Conservation (phyloP, 2,113 vertebrate genomes). For the Melanotaenia duboulayi region DNA sequence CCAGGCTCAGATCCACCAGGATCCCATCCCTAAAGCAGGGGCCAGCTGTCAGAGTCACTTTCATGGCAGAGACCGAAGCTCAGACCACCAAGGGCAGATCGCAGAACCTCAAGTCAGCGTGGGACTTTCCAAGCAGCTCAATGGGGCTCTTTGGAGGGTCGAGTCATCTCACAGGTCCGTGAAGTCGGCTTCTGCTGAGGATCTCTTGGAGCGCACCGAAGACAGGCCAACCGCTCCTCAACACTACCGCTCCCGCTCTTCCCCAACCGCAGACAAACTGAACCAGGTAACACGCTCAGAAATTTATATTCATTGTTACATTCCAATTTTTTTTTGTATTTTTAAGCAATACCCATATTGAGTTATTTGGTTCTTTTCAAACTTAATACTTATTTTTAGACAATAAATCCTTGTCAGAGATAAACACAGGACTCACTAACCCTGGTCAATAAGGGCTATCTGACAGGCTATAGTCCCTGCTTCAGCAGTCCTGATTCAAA, state of each 20-base stretch:
- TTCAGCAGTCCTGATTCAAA: no score
- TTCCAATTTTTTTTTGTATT: neutral
- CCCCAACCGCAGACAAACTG: constrained; percentile 82
- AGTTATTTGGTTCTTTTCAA: no score
- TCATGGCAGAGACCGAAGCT: neutral
- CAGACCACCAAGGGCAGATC: neutral
- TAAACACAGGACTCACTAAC: no score
- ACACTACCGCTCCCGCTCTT: constrained; percentile 88
- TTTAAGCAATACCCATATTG: no score
- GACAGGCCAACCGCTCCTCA: constrained; percentile 67
- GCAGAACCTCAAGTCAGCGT: constrained; percentile 4
- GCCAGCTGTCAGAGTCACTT: constrained; percentile 16
- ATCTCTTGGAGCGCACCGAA: constrained; percentile 85
- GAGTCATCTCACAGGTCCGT: constrained; percentile 64
- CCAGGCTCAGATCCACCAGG: neutral
- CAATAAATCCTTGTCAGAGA: no score
- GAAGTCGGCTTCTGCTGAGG: constrained; percentile 90
- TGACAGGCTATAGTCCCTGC: no score
- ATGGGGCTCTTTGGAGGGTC: constrained; percentile 61
- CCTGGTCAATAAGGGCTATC: no score
- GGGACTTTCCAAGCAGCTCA: constrained; percentile 50
- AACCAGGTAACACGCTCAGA: constrained; percentile 81
- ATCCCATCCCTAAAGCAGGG: constrained; percentile 2
- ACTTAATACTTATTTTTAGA: no score
- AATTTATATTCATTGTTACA: neutral